phyloP scores from a whole-genome alignment of 2,888 invertebrate genomes.

The Noctua janthina region DNA sequence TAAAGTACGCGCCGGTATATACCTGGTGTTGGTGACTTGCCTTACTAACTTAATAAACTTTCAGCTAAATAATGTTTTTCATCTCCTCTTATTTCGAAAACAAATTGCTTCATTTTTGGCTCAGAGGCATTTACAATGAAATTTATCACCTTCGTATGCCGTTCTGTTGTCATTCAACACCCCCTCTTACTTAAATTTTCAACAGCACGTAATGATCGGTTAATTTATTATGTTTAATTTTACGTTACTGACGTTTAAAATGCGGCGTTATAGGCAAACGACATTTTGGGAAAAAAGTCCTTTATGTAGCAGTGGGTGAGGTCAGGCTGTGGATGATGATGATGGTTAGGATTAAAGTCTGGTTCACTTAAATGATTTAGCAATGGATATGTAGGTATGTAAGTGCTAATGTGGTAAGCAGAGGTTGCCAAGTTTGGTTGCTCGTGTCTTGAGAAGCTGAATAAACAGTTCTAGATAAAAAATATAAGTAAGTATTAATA shows the following conservation, averaged over 20 bases:
- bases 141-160: constrained; percentile 85
- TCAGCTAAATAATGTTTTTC: constrained; percentile 87
- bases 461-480: background rate
- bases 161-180: constrained; percentile 76
- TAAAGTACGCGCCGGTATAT: constrained; percentile 24
- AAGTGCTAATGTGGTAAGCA: background rate
- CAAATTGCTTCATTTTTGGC: constrained; percentile 88
- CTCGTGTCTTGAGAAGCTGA: background rate
- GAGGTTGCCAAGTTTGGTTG: background rate
- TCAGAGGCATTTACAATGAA: constrained; percentile 81
- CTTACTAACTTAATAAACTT: constrained; percentile 82
- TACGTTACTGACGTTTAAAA: constrained; percentile 19
- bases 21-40: constrained; percentile 46
- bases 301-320: background rate
- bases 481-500: background rate
- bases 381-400: background rate
- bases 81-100: constrained; percentile 86
- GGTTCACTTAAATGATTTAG: constrained; percentile 12
- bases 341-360: background rate
- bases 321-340: background rate
- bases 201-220: constrained; percentile 47
- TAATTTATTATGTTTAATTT: constrained; percentile 41
- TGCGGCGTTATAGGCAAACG: background rate
- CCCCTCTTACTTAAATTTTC: constrained; percentile 57
- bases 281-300: background rate